Evolutionary conservation across 2,797 vertebrate genomes (phyloP).

Genomic region (Danio aesculapii): DNA sequence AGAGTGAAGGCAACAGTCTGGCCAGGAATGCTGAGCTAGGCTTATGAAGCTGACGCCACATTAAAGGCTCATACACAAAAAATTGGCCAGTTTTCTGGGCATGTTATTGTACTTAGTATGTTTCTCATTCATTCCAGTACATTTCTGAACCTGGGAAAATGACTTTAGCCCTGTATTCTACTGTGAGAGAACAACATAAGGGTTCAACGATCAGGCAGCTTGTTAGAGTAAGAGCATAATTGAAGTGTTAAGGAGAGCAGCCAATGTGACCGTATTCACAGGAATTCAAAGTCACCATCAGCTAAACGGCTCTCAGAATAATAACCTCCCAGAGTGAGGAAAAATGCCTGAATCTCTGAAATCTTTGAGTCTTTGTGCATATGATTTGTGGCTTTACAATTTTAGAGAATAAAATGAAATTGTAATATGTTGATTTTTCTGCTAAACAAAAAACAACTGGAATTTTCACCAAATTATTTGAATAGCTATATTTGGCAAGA

Average conservation of each 20-base stretch:
- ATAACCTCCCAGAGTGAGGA: neutral
- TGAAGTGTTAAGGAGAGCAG: neutral
- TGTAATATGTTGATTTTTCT: no score
- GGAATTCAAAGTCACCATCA: neutral
- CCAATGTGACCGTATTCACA: neutral
- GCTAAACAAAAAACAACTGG: no score
- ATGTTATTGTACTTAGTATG: conserved; percentile 13
- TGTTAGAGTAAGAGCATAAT: neutral
- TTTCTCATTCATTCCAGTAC: conserved; percentile 42
- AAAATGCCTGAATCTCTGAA: neutral
- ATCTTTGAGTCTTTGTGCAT: neutral
- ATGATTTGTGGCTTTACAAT: no score
- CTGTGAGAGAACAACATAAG: neutral
- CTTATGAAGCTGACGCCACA: conserved; percentile 43
- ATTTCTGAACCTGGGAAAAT: conserved; percentile 17
- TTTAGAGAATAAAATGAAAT: no score
- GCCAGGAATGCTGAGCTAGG: conserved; percentile 31
- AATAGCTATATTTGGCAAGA: neutral
- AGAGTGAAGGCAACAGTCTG: conserved; percentile 16
- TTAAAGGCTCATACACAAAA: conserved; percentile 38
- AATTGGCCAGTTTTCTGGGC: conserved; percentile 4
- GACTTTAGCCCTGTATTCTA: conserved; percentile 19
- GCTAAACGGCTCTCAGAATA: neutral
- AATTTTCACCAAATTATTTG: no score
- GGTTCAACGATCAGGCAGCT: conserved; percentile 28